Evolutionary conservation across 2,888 invertebrate genomes (phyloP), one percentile per base, ranked within the genome.

Genomic region (Drosophila rubida): DNA sequence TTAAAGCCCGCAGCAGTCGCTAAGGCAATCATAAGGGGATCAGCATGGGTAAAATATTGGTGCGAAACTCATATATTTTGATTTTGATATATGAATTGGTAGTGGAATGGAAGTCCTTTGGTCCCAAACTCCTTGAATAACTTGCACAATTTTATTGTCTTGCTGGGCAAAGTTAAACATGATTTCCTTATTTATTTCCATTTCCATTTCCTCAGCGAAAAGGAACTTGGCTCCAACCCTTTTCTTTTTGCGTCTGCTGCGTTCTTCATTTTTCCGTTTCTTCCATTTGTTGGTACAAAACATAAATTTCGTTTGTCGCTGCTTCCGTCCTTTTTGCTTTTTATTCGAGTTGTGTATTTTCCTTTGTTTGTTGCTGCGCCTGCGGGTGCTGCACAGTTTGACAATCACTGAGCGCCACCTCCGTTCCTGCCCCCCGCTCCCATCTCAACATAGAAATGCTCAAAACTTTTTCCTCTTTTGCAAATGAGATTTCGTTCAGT

Each of bases 401-500:
- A 80, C 72, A 83, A 78, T 73, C 80, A 67, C 59, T 70, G 69
- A 35, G 42, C 8, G 64, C 6, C 59, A 27, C 14, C 49, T 16
- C 16, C 9, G 35, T 25, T 16, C 14, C 5, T 32, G 23, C 9
- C n/a, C 16, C n/a, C 22, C 2, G 6, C 7, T 7, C 14, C 9
- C 30, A 9, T 25, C 37, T 22, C 8, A 14, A 5, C 22, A 25
- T 14, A 14, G 44, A 54, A 45, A 16, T 45, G 58, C 30, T 41
- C 44, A 65, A 67, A 82, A 77, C 51, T 77, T 80, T 80, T 75
- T 62, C 37, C 53, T 58, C 45, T 76, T 76, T 82, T 69, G 82
- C 79, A 84, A 83, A 82, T 83, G 78, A 82, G 85, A 83, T 83
- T 83, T 83, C 67, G 67, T 75, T 86, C 80, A 75, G 66, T 79